Base-by-base conservation (phyloP, 2,888 invertebrate genomes). In the Lottia gigantea region DNA sequence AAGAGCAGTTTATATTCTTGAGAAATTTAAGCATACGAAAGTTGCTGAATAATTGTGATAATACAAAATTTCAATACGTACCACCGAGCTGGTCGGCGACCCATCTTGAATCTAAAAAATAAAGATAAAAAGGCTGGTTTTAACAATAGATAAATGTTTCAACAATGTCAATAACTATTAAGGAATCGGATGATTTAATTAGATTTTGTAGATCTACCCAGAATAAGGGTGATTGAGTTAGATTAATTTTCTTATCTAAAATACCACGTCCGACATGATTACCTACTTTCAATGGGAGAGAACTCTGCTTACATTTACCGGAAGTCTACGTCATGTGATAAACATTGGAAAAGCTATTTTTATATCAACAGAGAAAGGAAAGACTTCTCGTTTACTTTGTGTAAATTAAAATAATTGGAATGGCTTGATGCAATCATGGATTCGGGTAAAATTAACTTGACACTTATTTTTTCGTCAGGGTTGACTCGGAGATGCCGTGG, bases 71-170 rank as follows among this genome's bases (percentile, higher is more conserved):
- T 31, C 61, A 15, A 12, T 82, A 92, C 93, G 92, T 92, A 97
- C 96, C 97, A 98, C 92, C 98, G 95, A 86, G 98, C 98, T 90
- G 98, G 98, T 90, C 98, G 95, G 90, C 98, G 95, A 91, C 98
- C 98, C 98, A 98, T 98, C 89, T 92, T 93, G 67, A 77, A 78
- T 64, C 76, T 80, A 75, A 76, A 81, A 78, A 19, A 66, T 68
- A 71, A 61, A 70, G 16, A 71, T 49, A 55, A 66, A 16, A 12
- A n/a, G 26, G 8, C 3, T 40, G 15, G 26, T 26, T 7, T n/a
- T 68, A 8, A 1, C 19, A 49, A 16, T 49, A 49, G 16, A 49
- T 49, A 16, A 4, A 16, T 49, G 19, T 4, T 11, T 16, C 2
- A 19, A 49, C 31, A 16, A 19, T 49, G 49, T 0, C 8, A 11